Evolutionary conservation across 2,113 vertebrate genomes (phyloP).

Genomic region (Myodes glareolus): DNA sequence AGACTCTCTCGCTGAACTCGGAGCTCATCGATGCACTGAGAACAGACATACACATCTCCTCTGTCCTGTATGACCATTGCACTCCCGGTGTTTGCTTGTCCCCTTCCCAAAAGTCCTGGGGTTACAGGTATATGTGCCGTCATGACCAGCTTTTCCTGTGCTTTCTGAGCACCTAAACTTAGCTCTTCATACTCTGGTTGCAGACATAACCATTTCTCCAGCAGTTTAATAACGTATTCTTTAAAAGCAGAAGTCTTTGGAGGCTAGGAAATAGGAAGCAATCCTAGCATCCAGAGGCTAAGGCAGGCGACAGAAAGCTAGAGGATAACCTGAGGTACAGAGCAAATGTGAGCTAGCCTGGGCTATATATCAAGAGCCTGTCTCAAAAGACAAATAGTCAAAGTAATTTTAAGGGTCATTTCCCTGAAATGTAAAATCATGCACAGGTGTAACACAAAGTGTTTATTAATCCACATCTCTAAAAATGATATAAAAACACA

Average conservation of each 20-base stretch:
- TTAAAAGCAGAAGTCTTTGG: not conserved
- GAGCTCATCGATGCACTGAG: not conserved
- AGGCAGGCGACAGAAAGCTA: not conserved
- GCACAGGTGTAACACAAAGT: not conserved
- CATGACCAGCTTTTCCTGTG: not conserved
- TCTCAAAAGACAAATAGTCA: not conserved
- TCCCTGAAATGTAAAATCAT: slow-evolving; percentile 7
- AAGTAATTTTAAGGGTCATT: not conserved
- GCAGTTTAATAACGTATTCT: not conserved
- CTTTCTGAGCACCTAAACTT: not conserved
- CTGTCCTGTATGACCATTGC: too few relatives aligned
- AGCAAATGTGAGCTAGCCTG: not conserved
- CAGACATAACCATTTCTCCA: too few relatives aligned
- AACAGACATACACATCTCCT: not conserved
- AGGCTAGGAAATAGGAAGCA: not conserved
- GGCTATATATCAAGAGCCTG: not conserved
- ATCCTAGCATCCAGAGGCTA: not conserved
- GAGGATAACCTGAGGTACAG: not conserved
- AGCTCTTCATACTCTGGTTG: not conserved
- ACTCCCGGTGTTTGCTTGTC: not conserved
- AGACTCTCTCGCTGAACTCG: not conserved
- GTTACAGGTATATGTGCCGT: not conserved
- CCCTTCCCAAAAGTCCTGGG: not conserved
- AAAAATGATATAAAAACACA: slow-evolving; percentile 4
- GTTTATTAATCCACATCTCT: not conserved